Base-by-base conservation (phyloP, 2,113 vertebrate species). In the Cyphomyrus plagiostoma region DNA sequence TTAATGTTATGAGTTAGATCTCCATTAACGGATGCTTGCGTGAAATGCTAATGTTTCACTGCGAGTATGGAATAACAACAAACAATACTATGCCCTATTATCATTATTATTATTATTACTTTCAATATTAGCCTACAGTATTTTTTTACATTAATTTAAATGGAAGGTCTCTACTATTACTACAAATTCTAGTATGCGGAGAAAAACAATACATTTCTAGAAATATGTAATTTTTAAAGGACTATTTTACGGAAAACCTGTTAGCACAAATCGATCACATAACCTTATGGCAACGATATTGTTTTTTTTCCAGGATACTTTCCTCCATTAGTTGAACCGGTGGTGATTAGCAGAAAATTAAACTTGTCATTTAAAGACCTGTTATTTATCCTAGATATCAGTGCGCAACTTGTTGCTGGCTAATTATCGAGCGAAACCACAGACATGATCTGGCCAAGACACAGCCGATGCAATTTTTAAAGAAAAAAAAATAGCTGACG, bases 401-500 rank as follows among this genome's bases (percentile, higher is more conserved):
- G 21, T 84, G 45, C 42, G 4, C 45, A 48, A 23, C 45, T 46
- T 48, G 82, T 84, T 84, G 82, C 42, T 84, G 9, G 10, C 9
- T 84, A 84, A 53, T 86, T 86, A 52, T 35, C 85, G 4, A 53
- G 85, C 46, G 39, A 84, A 84, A 84, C 23, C 82, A 21, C 21
- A 17, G 45, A 84, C 19, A 84, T n/a, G 45, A 45, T 84, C 19
- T 84, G 82, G 82, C 82, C 45, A 53, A 35, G 1, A 48, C 49
- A 86, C n/a, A 35, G 46, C 7, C 49, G 35, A 49, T 35, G 49
- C 85, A n/a, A 52, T 53, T 86, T 86, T 86, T 35, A 52, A 23
- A 46, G 58, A 88, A 88, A 48, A 86, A 35, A 88, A 88, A 88
- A 88, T 66, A 77, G 58, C 88, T 70, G 45, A 88, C n/a, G 58